Conservation (phyloP, 2,888 invertebrate species). For the Megaustenia siamemsis region DNA sequence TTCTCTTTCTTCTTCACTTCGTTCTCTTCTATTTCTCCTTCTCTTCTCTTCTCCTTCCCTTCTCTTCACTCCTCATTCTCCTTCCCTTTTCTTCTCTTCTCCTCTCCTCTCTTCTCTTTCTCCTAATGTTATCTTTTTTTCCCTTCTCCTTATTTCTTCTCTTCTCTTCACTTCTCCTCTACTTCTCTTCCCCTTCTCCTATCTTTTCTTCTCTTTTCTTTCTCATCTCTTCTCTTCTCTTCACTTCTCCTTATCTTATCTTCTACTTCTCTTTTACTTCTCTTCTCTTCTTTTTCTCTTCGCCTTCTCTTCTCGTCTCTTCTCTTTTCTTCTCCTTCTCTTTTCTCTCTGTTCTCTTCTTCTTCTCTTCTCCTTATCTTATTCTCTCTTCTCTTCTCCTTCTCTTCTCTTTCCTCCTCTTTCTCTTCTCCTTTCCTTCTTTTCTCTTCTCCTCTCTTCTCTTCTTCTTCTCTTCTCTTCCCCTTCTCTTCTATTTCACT, state of each 20-base stretch:
- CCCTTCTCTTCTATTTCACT: slow-evolving; percentile 2
- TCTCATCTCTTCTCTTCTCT: background rate
- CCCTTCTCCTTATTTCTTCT: too few relatives aligned
- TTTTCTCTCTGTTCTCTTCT: too few relatives aligned
- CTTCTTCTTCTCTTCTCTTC: background rate
- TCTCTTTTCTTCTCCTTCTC: background rate
- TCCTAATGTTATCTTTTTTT: background rate
- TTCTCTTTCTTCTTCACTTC: background rate
- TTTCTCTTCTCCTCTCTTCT: background rate
- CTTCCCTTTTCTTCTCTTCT: background rate
- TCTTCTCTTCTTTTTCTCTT: too few relatives aligned
- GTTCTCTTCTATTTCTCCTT: background rate
- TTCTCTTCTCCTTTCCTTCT: background rate
- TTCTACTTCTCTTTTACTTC: too few relatives aligned
- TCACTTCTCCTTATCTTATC: too few relatives aligned
- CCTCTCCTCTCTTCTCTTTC: background rate
- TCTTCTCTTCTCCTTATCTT: too few relatives aligned
- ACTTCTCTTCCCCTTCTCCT: background rate
- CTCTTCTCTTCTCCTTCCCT: background rate
- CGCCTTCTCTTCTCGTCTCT: slow-evolving; percentile 9
- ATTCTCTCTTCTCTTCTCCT: background rate
- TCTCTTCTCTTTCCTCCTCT: slow-evolving; percentile 13
- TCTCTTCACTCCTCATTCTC: background rate
- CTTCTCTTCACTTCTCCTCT: too few relatives aligned
- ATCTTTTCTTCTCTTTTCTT: background rate